phyloP scores from a whole-genome alignment of 2,888 invertebrate genomes.

The Nephrotoma guestfalica region DNA sequence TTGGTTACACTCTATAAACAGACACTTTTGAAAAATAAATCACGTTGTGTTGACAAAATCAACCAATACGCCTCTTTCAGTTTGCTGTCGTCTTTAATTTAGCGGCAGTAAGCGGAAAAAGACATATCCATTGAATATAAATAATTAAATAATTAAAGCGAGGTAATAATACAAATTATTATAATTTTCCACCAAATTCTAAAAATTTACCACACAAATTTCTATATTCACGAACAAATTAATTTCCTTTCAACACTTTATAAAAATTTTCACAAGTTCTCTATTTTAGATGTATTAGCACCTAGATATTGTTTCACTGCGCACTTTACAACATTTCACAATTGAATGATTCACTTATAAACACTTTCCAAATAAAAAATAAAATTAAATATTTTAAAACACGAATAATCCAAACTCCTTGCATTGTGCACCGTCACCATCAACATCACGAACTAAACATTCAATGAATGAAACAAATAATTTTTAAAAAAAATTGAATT shows the following conservation, averaged over 20 bases:
- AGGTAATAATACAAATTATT: not conserved
- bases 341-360: not conserved
- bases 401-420: not conserved
- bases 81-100: conserved; percentile 32
- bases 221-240: not conserved
- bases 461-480: not conserved
- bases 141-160: not conserved
- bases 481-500: not conserved
- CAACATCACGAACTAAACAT: not conserved
- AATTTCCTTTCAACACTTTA: not conserved
- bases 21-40: not conserved
- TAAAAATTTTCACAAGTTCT: not conserved
- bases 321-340: no score
- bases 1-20: not conserved
- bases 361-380: not conserved
- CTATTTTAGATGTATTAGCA: not conserved
- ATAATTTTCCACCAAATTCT: not conserved
- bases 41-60: conserved; percentile 7
- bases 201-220: not conserved
- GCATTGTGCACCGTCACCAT: not conserved
- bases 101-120: conserved; percentile 37
- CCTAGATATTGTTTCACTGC: not conserved
- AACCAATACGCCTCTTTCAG: conserved; percentile 33
- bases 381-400: not conserved
- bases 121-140: conserved; percentile 28